Base-by-base conservation (phyloP, 2,113 vertebrate species). In the Ellobius talpinus region DNA sequence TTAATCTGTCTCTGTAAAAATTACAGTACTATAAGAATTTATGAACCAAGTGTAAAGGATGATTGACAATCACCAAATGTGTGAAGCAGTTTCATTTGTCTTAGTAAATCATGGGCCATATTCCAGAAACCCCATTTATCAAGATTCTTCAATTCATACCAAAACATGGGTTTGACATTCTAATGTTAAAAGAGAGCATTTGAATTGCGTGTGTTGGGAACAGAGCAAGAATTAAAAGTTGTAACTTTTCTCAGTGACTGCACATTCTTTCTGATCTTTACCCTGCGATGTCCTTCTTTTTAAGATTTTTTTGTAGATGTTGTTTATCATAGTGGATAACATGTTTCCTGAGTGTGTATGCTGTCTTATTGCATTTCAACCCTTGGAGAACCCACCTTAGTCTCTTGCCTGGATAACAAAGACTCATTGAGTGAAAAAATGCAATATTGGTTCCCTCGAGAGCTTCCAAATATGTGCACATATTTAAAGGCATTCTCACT, bases 1-100 rank as follows among this genome's bases (percentile, higher is more conserved):
- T 97, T 96, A 82, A 84, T 23, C 45, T 73, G 78, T 11, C 6
- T 90, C 65, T 92, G 96, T 97, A 89, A 81, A 50, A 72, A 61
- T 96, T 92, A 42, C 1, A 89, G 9, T 19, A 7, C 2, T 84
- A 0, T 5, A 87, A 93, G 17, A 93, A 87, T 96, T 91, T 84
- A 90, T 8, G 26, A 10, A 13, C 68, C 0, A 63, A 91, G 16
- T 23, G 4, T 85, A 26, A 6, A 11, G 10, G 73, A 93, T 45
- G 42, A 92, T 8, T 87, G 68, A 68, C 39, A 97, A 74, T 76
- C 82, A 1, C n/a, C 36, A 66, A 12, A 5, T 90, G 85, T 97
- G 2, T 55, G 65, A 93, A 87, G 70, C 4, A 61, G n/a, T 33
- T 88, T 47, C 0, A 0, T 33, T 3, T 88, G 66, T 29, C 10